Evolutionary conservation across 2,113 vertebrate genomes (phyloP), one percentile per base, ranked within the genome.

Genomic region (Tor tambroides): DNA sequence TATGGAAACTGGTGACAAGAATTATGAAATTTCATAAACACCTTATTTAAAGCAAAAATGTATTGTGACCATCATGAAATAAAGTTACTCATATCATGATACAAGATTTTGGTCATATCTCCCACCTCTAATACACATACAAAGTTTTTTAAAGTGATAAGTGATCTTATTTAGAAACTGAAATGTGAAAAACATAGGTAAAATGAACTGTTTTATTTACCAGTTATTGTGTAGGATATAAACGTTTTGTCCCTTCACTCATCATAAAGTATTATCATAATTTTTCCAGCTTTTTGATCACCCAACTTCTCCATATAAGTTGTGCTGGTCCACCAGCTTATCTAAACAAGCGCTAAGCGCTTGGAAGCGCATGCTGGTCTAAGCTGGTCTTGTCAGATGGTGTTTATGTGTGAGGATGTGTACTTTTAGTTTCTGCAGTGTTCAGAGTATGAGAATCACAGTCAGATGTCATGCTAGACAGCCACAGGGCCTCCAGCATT

Each of bases 401-500:
- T 65, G 23, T 46, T n/a, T 28, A 41, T 65, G 59, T 81, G 7
- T 65, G 26, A 82, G n/a, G 17, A 65, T 67, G 59, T 46, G 59
- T 15, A 26, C 79, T 63, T 21, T 35, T 59, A 23, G 35, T 80
- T 63, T 43, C 11, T 43, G 59, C 59, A 30, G 23, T 82, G n/a
- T 82, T 30, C 41, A 43, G 59, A 82, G 35, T 21, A 43, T 82
- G 41, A 76, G 38, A 67, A 46, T 65, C 35, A 63, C 19, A 26
- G 59, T 82, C 59, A 82, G 59, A 65, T 63, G 56, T 63, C 56
- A 80, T 46, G 38, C 41, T 15, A 67, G 8, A 43, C n/a, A 46
- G 23, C 21, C 41, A 75, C 41, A 75, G 6, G n/a, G 14, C n/a
- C 80, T 67, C 59, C 23, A 71, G 26, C 80, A 5, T 71, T 23